These are phyloP conservation scores for Limnephilus rhombicus DNA, from an alignment of 2,888 invertebrate genomes.

Conservation along the genomic window DNA sequence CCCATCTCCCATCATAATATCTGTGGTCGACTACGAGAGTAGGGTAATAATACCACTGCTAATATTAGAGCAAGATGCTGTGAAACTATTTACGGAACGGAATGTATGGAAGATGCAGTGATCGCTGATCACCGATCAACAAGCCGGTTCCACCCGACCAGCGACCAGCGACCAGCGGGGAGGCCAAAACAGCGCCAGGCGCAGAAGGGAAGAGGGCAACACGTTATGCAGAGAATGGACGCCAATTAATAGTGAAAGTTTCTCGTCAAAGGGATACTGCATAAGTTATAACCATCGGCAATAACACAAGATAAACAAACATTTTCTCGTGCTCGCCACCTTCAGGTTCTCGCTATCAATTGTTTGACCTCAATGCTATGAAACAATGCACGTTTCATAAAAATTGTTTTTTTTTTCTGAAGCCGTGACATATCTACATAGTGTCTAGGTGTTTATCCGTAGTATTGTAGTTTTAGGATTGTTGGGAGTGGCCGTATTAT, in stretches of 20 bases:
- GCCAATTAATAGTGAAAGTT: constrained; percentile 21
- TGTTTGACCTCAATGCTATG: not conserved
- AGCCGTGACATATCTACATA: not conserved
- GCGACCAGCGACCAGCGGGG: constrained; percentile 10
- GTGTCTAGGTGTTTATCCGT: not conserved
- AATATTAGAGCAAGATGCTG: constrained; percentile 46
- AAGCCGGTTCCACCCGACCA: not conserved
- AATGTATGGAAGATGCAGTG: constrained; percentile 42
- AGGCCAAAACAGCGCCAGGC: not conserved
- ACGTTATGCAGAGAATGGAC: not conserved
- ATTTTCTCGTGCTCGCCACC: not conserved
- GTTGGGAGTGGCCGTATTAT: not conserved
- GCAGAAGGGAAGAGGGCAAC: not conserved
- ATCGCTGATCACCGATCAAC: constrained; percentile 11
- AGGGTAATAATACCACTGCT: constrained; percentile 39
- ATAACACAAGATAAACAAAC: not conserved
- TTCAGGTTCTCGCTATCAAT: not conserved
- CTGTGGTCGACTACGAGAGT: constrained; percentile 21
- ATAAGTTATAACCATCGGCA: not conserved
- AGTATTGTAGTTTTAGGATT: not conserved
- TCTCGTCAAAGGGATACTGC: not conserved
- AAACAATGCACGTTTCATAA: constrained; percentile 1
- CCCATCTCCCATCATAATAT: constrained; percentile 39
- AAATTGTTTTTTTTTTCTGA: not conserved
- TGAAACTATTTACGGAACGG: constrained; percentile 35